phyloP scores from a whole-genome alignment of 2,797 vertebrate species.

The Myripristis jacobus region DNA sequence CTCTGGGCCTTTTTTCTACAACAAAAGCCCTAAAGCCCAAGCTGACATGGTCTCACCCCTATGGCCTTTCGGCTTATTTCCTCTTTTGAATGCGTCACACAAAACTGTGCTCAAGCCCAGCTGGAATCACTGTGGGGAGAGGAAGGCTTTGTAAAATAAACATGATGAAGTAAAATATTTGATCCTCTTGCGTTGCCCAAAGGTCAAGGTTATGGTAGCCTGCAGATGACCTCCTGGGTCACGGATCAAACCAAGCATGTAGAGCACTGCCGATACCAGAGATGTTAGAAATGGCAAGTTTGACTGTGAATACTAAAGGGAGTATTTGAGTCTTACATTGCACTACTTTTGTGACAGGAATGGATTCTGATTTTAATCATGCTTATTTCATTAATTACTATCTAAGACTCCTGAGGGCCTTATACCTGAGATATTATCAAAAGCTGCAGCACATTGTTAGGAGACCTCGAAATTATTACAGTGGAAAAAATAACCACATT shows the following conservation, averaged over 20 bases:
- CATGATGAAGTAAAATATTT: conserved; percentile 79
- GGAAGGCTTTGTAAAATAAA: conserved; percentile 80
- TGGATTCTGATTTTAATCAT: neutral
- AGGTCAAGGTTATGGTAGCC: conserved; percentile 82
- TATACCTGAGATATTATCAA: neutral
- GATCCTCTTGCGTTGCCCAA: conserved; percentile 69
- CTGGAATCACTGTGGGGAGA: conserved; percentile 81
- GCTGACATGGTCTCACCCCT: conserved; percentile 77
- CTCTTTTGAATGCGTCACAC: conserved; percentile 77
- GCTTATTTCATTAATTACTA: conserved; percentile 11
- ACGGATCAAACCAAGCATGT: conserved; percentile 70
- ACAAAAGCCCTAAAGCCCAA: conserved; percentile 77
- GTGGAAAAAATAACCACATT: neutral
- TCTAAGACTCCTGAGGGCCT: neutral
- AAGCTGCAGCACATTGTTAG: neutral
- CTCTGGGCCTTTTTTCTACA: conserved; percentile 69
- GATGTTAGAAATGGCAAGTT: conserved; percentile 31
- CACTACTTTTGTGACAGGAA: too few species aligned
- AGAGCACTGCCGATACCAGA: conserved; percentile 17
- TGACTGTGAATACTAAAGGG: conserved; percentile 25
- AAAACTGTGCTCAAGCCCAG: conserved; percentile 77
- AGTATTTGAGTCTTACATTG: too few species aligned
- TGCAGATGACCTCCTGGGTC: conserved; percentile 76
- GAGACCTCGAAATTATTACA: neutral
- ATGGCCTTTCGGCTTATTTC: conserved; percentile 77